Conservation (phyloP, 2,113 vertebrate genomes). For the Montifringilla adamsi region DNA sequence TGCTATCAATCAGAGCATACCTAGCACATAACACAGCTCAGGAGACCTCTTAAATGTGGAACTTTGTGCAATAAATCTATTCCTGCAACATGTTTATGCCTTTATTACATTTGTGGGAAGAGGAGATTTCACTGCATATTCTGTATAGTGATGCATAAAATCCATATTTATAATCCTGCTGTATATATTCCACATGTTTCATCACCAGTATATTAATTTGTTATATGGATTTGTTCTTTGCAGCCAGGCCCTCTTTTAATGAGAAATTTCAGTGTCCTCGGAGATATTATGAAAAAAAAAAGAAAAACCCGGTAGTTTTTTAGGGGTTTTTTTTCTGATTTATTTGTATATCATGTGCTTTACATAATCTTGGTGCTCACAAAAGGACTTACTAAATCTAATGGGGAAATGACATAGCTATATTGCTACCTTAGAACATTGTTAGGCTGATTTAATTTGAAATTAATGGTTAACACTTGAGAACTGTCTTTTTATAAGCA, state of each 20-base stretch:
- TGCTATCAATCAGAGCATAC: slow-evolving; percentile 22
- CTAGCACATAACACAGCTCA: neutral
- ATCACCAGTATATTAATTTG: slow-evolving; percentile 1
- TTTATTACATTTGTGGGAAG: slow-evolving; percentile 13
- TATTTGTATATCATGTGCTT: neutral
- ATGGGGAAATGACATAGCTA: neutral
- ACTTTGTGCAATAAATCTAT: slow-evolving; percentile 20
- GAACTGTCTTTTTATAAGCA: neutral
- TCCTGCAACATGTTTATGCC: slow-evolving; percentile 17
- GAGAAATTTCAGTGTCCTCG: neutral
- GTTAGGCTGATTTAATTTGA: neutral
- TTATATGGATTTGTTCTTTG: slow-evolving; percentile 11
- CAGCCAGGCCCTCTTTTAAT: neutral
- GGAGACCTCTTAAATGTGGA: slow-evolving; percentile 36
- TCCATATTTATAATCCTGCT: neutral
- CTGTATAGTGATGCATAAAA: neutral
- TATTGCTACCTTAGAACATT: neutral
- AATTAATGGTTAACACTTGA: neutral
- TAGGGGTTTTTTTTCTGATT: neutral
- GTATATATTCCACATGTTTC: neutral
- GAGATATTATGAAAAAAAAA: neutral
- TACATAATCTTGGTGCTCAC: neutral
- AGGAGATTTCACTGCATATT: neutral
- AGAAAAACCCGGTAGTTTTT: neutral
- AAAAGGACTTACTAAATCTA: neutral